A percentile compares a stretch with the other conserved stretches of the same genome.
Evolutionary conservation across 2,888 invertebrate genomes (phyloP).

Genomic region (Liposcelis brunnea): DNA sequence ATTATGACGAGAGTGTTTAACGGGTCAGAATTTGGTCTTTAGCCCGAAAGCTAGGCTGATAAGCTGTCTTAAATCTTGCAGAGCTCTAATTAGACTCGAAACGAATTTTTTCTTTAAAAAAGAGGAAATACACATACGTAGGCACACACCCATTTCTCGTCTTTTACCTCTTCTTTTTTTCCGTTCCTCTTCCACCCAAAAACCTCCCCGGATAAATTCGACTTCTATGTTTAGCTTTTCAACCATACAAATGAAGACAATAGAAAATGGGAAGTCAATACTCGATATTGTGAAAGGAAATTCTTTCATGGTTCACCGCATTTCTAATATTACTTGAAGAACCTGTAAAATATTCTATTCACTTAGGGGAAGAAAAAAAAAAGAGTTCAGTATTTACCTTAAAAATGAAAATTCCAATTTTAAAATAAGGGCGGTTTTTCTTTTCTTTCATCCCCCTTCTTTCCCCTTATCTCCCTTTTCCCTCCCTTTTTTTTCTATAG

Average conservation of each 20-base stretch:
- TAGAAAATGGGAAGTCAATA: conserved; percentile 9
- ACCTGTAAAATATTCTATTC: conserved; percentile 9
- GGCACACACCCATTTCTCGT: too few species aligned
- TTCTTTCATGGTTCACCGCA: conserved; percentile 8
- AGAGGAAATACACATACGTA: too few species aligned
- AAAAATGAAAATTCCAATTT: conserved; percentile 1
- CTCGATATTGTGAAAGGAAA: conserved; percentile 1
- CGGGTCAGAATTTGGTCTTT: too few species aligned
- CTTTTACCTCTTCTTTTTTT: too few species aligned
- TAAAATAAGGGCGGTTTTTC: not conserved
- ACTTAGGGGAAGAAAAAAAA: conserved; percentile 4
- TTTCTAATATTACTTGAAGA: conserved; percentile 8
- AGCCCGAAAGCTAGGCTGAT: too few species aligned
- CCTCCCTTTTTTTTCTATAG: too few species aligned
- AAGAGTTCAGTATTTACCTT: conserved; percentile 1
- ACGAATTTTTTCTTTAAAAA: too few species aligned
- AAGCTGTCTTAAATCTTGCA: too few species aligned
- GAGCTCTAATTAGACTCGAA: too few species aligned
- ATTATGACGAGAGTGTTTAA: too few species aligned
- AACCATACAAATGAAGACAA: conserved; percentile 5
- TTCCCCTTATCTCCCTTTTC: not conserved
- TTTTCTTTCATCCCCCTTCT: not conserved
- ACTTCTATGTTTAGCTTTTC: not conserved
- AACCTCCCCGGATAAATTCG: too few species aligned
- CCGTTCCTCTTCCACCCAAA: too few species aligned